Conservation (phyloP, 2,113 vertebrate species). For the Trinectes maculatus region DNA sequence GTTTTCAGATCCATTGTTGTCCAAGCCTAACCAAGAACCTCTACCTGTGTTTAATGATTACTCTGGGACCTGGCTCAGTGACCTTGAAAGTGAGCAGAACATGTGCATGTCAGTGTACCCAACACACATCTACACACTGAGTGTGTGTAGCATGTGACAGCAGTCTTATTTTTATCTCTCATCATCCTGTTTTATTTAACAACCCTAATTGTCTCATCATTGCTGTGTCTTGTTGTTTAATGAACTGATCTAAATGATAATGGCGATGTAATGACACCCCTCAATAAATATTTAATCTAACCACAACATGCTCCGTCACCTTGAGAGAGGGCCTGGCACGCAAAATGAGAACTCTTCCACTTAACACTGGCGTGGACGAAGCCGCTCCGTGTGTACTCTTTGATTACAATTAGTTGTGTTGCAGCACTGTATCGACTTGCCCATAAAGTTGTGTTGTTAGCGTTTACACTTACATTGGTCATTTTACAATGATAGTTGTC, state of each 20-base stretch:
- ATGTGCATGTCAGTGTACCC: not conserved
- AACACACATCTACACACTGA: not conserved
- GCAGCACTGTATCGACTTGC: slow-evolving; percentile 20
- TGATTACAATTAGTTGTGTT: slow-evolving; percentile 69
- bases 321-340: slow-evolving; percentile 53
- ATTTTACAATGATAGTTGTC: slow-evolving; percentile 47
- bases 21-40: slow-evolving; percentile 24
- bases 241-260: slow-evolving; percentile 84
- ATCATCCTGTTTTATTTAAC: slow-evolving; percentile 79
- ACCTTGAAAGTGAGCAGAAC: slow-evolving; percentile 35
- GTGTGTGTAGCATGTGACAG: not conserved
- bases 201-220: slow-evolving; percentile 76
- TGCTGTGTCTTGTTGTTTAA: slow-evolving; percentile 80
- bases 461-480: slow-evolving; percentile 63
- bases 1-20: slow-evolving; percentile 24
- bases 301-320: slow-evolving; percentile 74
- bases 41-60: slow-evolving; percentile 20
- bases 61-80: slow-evolving; percentile 37
- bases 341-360: slow-evolving; percentile 62
- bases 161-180: slow-evolving; percentile 43
- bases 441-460: slow-evolving; percentile 31
- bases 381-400: slow-evolving; percentile 32
- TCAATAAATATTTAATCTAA: slow-evolving; percentile 83
- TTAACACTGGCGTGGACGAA: slow-evolving; percentile 45
- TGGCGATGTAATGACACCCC: slow-evolving; percentile 75